Evolutionary conservation across 37 sponge, comb jelly and placozoan genomes (phyloP).

Genomic region (Beroe ovata): DNA sequence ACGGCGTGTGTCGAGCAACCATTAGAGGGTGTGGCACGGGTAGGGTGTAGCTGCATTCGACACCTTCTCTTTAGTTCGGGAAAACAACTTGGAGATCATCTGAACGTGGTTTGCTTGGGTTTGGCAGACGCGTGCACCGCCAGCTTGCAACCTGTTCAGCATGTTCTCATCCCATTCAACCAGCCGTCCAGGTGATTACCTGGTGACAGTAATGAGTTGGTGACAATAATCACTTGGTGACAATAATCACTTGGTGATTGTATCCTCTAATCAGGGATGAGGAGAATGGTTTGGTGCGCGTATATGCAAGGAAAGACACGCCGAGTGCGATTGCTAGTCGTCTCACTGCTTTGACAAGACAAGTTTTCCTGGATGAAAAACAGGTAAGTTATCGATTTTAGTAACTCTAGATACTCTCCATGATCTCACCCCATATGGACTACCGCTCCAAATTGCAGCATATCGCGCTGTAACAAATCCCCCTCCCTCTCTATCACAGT

Average conservation of each 20-base stretch:
- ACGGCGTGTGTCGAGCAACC: slow-evolving; percentile 52
- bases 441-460: no score
- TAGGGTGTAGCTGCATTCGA: slow-evolving; percentile 61
- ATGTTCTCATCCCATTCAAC: slow-evolving; percentile 35
- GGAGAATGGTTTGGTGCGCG: slow-evolving; percentile 49
- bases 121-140: slow-evolving; percentile 40
- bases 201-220: no score
- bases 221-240: no score
- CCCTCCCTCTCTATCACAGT: no score
- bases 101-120: slow-evolving; percentile 44
- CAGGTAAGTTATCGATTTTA: slow-evolving; percentile 25
- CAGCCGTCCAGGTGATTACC: slow-evolving; percentile 20
- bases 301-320: slow-evolving; percentile 60
- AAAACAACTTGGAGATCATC: slow-evolving; percentile 43
- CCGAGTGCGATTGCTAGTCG: slow-evolving; percentile 47
- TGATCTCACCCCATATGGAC: no score
- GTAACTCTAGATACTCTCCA: no score
- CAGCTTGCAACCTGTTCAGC: slow-evolving; percentile 21
- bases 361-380: slow-evolving; percentile 45
- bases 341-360: slow-evolving; percentile 3
- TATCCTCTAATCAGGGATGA: no score
- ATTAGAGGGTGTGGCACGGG: slow-evolving; percentile 57
- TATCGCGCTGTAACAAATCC: no score
- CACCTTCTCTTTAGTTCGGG: slow-evolving; percentile 51
- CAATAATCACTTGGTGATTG: no score